Conservation (phyloP, 53 echinoderm and acorn worm genomes). For the Paracentrotus lividus region DNA sequence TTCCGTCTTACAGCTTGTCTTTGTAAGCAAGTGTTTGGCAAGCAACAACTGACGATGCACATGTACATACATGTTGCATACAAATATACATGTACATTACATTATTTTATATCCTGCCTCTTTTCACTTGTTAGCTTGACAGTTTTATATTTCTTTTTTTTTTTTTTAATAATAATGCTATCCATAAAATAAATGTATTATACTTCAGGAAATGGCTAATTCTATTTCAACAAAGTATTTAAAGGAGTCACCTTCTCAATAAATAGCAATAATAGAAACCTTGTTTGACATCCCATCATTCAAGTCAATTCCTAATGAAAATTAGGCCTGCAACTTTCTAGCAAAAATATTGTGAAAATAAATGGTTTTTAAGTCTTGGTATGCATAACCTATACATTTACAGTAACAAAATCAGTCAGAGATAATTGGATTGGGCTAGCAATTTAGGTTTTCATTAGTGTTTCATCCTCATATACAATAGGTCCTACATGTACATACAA, state of each 20-base stretch:
- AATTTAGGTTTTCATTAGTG: too few species aligned
- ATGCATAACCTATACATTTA: background rate
- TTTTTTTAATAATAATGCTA: background rate
- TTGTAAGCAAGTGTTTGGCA: background rate
- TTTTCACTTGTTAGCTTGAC: too few species aligned
- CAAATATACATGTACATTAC: background rate
- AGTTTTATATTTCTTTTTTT: too few species aligned
- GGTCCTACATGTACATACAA: background rate
- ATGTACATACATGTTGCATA: background rate
- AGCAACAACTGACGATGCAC: background rate
- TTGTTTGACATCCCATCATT: too few species aligned
- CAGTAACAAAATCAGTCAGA: too few species aligned
- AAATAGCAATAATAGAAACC: too few species aligned
- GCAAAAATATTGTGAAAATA: background rate
- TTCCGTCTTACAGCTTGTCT: background rate
- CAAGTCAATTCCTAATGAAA: too few species aligned
- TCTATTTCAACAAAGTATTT: background rate
- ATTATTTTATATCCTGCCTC: too few species aligned
- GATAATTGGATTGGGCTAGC: too few species aligned
- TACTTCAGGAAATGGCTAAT: background rate
- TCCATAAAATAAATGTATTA: background rate
- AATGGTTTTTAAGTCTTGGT: background rate
- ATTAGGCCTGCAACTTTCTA: too few species aligned
- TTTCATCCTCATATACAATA: too few species aligned
- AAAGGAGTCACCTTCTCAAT: too few species aligned